Conservation (phyloP, 1,140 invertebrate genomes). For the Acyrthosiphon pisum region DNA sequence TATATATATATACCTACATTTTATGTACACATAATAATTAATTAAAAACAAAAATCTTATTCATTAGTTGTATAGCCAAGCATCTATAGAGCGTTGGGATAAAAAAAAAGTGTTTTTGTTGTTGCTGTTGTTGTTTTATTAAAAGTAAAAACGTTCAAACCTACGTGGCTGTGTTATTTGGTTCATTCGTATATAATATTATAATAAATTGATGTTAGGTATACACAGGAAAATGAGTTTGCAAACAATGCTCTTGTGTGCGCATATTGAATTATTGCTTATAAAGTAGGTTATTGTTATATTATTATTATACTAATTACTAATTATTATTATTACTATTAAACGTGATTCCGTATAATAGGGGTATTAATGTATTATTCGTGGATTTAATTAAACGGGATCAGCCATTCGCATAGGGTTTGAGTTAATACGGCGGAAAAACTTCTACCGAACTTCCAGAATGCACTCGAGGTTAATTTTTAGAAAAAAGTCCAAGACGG, state of each 20-base stretch:
- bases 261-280: neutral
- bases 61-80: neutral
- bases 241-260: neutral
- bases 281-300: neutral
- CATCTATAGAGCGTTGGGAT: neutral
- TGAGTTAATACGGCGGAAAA: neutral
- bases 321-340: slow-evolving; percentile 6
- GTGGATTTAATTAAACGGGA: slow-evolving; percentile 3
- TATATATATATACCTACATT: neutral
- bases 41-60: slow-evolving; percentile 15
- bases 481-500: neutral
- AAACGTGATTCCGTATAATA: neutral
- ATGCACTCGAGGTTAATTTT: neutral
- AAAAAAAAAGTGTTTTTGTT: neutral
- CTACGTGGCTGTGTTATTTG: neutral
- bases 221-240: neutral
- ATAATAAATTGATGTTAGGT: slow-evolving; percentile 11
- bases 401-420: neutral
- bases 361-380: neutral
- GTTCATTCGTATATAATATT: neutral
- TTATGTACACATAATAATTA: slow-evolving; percentile 3
- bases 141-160: slow-evolving; percentile 17
- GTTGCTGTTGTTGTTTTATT: neutral
- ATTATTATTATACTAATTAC: neutral
- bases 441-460: neutral